These are phyloP conservation scores for Athetis lepigone DNA, from an alignment of 2,888 invertebrate genomes.

Conservation along the genomic window DNA sequence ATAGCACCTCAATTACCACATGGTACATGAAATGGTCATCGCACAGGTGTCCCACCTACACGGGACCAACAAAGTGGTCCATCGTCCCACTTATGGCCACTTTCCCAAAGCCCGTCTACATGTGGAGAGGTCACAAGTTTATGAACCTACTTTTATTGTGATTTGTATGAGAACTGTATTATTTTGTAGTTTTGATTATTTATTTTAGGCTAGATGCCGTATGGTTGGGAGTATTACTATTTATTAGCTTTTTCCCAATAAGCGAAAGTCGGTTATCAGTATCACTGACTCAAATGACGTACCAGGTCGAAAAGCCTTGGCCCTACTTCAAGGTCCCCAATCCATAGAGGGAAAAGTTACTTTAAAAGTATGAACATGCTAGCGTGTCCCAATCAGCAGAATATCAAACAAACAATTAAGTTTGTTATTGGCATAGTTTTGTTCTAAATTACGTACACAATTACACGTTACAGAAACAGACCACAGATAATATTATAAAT, in stretches of 20 bases:
- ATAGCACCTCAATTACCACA: constrained; percentile 4
- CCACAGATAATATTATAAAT: constrained; percentile 20
- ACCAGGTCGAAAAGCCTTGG: too few relatives aligned
- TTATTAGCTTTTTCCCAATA: too few relatives aligned
- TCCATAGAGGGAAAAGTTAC: too few relatives aligned
- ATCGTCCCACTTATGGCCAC: constrained; percentile 59
- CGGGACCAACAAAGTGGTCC: constrained; percentile 56
- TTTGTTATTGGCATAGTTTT: too few relatives aligned
- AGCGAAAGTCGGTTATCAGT: too few relatives aligned
- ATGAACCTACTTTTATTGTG: constrained; percentile 64
- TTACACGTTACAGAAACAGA: constrained; percentile 19
- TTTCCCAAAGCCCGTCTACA: constrained; percentile 63
- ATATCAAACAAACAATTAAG: too few relatives aligned
- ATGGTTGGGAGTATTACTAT: constrained; percentile 24
- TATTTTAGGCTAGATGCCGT: constrained; percentile 21
- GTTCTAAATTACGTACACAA: too few relatives aligned
- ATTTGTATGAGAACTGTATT: constrained; percentile 62
- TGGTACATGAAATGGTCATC: constrained; percentile 35
- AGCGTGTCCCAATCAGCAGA: too few relatives aligned
- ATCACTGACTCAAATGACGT: too few relatives aligned
- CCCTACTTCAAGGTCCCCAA: too few relatives aligned
- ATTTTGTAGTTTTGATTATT: constrained; percentile 42
- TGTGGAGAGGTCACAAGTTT: constrained; percentile 60
- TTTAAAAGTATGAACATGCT: too few relatives aligned
- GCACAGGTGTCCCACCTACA: constrained; percentile 65